These are phyloP conservation scores for Metopolophium dirhodum DNA, from an alignment of 1,140 invertebrate species.

Conservation along the genomic window DNA sequence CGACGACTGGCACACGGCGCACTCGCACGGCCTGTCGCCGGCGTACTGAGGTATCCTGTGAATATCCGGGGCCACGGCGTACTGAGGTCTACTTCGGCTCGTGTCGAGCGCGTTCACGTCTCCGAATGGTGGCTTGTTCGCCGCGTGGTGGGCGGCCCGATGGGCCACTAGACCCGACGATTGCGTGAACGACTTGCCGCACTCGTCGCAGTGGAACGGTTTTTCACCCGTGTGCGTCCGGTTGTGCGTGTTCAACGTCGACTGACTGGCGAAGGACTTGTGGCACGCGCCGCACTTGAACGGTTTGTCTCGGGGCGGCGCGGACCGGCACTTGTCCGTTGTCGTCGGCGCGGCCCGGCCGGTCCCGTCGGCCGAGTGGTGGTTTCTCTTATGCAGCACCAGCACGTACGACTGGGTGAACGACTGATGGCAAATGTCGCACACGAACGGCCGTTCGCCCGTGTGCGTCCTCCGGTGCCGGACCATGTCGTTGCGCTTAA, in stretches of 20 bases:
- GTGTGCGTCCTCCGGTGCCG: constrained; percentile 60
- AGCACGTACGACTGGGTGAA: constrained; percentile 60
- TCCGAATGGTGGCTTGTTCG: constrained; percentile 73
- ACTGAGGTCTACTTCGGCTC: too few relatives aligned
- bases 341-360: background rate
- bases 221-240: constrained; percentile 59
- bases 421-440: constrained; percentile 59
- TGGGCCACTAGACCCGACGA: constrained; percentile 70
- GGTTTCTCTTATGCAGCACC: constrained; percentile 59
- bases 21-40: background rate
- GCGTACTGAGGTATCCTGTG: background rate
- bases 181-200: constrained; percentile 66
- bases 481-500: constrained; percentile 58
- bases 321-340: background rate
- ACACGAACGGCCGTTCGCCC: constrained; percentile 60
- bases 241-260: constrained; percentile 66
- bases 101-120: background rate
- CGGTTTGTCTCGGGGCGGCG: constrained; percentile 64
- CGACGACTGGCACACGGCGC: background rate
- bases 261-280: constrained; percentile 72
- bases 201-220: constrained; percentile 66
- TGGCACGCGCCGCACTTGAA: constrained; percentile 64
- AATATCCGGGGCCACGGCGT: too few relatives aligned
- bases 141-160: constrained; percentile 70
- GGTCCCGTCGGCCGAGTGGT: constrained; percentile 46